Evolutionary conservation across 2,888 invertebrate species (phyloP).

Genomic region (Drosophila cognata): DNA sequence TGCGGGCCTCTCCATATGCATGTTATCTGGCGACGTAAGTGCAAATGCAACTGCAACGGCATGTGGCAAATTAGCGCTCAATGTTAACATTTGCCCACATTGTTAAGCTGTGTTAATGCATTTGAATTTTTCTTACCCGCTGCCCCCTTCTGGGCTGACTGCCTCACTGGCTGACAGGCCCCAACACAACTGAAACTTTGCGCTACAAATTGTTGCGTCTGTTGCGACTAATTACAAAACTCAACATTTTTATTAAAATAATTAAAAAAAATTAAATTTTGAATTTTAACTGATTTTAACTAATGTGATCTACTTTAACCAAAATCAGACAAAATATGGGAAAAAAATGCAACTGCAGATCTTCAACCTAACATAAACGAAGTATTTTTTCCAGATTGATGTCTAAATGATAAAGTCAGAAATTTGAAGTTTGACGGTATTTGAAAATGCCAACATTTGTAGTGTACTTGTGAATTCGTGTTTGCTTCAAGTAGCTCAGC

Average conservation of each 20-base stretch:
- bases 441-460: background rate
- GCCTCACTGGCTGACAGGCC: background rate
- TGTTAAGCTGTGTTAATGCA: constrained; percentile 75
- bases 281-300: background rate
- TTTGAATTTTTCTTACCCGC: constrained; percentile 58
- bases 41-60: constrained; percentile 34
- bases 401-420: background rate
- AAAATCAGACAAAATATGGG: background rate
- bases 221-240: background rate
- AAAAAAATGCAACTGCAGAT: background rate
- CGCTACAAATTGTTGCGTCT: background rate
- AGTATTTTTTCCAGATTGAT: background rate
- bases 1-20: constrained; percentile 2
- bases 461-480: constrained; percentile 28
- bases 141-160: background rate
- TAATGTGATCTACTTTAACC: background rate
- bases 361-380: background rate
- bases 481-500: constrained; percentile 9
- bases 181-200: background rate
- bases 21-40: constrained; percentile 8
- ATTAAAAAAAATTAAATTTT: background rate
- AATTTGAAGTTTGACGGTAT: background rate
- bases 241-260: background rate
- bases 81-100: constrained; percentile 76
- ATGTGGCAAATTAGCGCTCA: constrained; percentile 72